Evolutionary conservation across 2,888 invertebrate genomes (phyloP).

Genomic region (Ichneumoninae sp.): DNA sequence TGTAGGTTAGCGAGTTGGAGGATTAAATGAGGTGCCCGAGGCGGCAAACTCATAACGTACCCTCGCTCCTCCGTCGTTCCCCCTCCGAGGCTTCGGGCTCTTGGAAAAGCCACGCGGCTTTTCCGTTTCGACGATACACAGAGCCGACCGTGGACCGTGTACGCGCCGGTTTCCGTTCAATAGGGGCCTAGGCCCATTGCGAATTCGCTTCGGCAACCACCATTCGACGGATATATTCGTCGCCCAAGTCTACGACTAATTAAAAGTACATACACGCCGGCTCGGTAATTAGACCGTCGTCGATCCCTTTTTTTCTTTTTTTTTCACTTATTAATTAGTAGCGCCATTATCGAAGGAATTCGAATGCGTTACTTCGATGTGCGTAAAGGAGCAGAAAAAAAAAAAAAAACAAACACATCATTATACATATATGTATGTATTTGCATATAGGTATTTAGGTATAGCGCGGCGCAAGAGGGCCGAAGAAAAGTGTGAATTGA

Average conservation of each 20-base stretch:
- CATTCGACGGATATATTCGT: slow-evolving; percentile 59
- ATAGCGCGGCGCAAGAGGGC: slow-evolving; percentile 1
- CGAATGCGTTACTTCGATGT: slow-evolving; percentile 56
- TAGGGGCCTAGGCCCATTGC: slow-evolving; percentile 36
- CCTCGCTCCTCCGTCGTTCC: slow-evolving; percentile 17
- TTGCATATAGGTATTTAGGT: background rate
- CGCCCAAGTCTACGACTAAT: slow-evolving; percentile 58
- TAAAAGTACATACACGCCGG: slow-evolving; percentile 53
- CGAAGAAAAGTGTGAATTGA: slow-evolving; percentile 41
- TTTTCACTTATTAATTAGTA: slow-evolving; percentile 63
- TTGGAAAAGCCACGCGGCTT: slow-evolving; percentile 57
- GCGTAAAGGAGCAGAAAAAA: too few relatives aligned
- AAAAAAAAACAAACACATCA: too few relatives aligned
- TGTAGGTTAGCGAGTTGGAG: slow-evolving; percentile 67
- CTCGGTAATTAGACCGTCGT: slow-evolving; percentile 55
- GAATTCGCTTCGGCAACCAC: slow-evolving; percentile 42
- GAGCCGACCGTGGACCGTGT: slow-evolving; percentile 15
- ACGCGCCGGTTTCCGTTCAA: slow-evolving; percentile 44
- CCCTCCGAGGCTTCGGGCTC: slow-evolving; percentile 11
- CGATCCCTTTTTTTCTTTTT: slow-evolving; percentile 38
- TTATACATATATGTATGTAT: background rate
- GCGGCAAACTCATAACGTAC: slow-evolving; percentile 56
- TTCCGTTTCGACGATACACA: slow-evolving; percentile 44
- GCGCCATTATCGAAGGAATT: slow-evolving; percentile 62
- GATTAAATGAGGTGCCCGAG: slow-evolving; percentile 65